Percentiles rank a stretch among this genome's conserved stretches.
Conservation (phyloP, 2,888 invertebrate genomes). For the Apodemia duryi region DNA sequence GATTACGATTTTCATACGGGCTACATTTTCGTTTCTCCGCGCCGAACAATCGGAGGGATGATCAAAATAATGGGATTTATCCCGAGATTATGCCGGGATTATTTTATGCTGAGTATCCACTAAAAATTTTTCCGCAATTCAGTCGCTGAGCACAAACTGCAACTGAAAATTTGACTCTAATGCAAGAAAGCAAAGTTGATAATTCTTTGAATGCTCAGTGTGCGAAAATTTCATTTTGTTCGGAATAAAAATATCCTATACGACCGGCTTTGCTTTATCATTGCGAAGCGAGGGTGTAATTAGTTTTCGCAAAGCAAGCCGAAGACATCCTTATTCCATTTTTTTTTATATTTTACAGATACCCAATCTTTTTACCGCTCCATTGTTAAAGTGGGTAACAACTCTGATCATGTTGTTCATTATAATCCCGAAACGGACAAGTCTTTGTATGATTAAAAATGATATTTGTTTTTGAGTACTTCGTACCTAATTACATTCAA, state of each 20-base stretch:
- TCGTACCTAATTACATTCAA: too few species aligned
- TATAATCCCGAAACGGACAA: too few species aligned
- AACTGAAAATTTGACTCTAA: constrained; percentile 28
- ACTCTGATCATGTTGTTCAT: too few species aligned
- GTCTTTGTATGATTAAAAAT: too few species aligned
- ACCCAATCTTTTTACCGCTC: too few species aligned
- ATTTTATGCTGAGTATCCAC: constrained; percentile 63
- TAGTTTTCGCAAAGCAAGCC: constrained; percentile 71
- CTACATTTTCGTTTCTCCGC: constrained; percentile 33
- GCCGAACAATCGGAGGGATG: constrained; percentile 52
- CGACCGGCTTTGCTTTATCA: constrained; percentile 78
- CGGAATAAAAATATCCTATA: constrained; percentile 77
- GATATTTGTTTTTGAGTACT: too few species aligned
- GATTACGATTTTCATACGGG: constrained; percentile 37
- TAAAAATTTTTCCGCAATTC: constrained; percentile 55
- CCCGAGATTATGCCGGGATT: constrained; percentile 75
- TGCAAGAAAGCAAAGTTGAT: constrained; percentile 27
- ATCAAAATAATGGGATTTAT: constrained; percentile 76
- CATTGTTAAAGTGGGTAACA: too few species aligned
- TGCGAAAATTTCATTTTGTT: constrained; percentile 70
- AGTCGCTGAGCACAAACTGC: neutral
- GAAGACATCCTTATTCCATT: constrained; percentile 49
- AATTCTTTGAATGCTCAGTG: constrained; percentile 27
- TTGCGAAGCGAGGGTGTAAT: constrained; percentile 72
- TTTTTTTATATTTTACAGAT: neutral